A percentile compares a stretch with the other conserved stretches of the same genome.
Conservation (phyloP, 2,888 invertebrate species). For the Trypoxylon attenuatum region DNA sequence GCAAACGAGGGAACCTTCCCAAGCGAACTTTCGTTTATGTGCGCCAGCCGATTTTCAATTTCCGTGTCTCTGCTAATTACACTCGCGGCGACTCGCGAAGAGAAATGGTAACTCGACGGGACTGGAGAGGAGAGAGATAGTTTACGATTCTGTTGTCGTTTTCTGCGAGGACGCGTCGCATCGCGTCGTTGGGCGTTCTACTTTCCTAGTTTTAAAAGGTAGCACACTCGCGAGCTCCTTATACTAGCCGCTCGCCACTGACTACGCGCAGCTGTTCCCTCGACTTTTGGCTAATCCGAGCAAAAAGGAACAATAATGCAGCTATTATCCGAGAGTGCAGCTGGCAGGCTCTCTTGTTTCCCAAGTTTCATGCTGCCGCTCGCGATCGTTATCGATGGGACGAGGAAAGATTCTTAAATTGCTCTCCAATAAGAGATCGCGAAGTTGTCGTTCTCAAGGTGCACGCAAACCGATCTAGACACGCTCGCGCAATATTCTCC, state of each 20-base stretch:
- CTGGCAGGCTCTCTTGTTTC: too few relatives aligned
- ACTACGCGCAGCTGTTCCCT: conserved; percentile 41
- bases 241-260: conserved; percentile 40
- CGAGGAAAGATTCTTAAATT: too few relatives aligned
- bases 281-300: not conserved
- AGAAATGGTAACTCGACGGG: conserved; percentile 31
- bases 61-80: conserved; percentile 39
- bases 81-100: conserved; percentile 30
- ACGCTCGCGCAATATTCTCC: too few relatives aligned
- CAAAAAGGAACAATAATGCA: not conserved
- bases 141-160: conserved; percentile 48
- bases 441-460: too few relatives aligned
- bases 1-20: conserved; percentile 13
- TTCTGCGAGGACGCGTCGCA: conserved; percentile 25
- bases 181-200: conserved; percentile 38
- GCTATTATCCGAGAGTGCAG: not conserved
- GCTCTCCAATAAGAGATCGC: too few relatives aligned
- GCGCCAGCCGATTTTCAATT: conserved; percentile 12
- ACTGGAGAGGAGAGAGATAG: conserved; percentile 26
- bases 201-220: conserved; percentile 42
- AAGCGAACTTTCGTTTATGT: conserved; percentile 4
- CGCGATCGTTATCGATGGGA: too few relatives aligned
- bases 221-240: conserved; percentile 38
- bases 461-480: too few relatives aligned
- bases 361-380: too few relatives aligned